Evolutionary conservation across 2,113 vertebrate species (phyloP).

Genomic region (Laterallus jamaicensis): DNA sequence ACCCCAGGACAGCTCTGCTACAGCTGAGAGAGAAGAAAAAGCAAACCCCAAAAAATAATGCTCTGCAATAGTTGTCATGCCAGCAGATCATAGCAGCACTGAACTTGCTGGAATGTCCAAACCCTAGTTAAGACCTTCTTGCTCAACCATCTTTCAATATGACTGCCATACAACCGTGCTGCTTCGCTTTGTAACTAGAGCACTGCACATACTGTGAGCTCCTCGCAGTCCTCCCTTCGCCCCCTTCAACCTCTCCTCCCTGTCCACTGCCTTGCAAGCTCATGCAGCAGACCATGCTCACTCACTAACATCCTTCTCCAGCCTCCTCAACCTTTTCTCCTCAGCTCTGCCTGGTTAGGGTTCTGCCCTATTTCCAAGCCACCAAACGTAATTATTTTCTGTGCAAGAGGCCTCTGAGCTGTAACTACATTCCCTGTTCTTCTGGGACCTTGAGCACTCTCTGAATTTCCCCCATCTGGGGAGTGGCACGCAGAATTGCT

Average conservation of each 20-base stretch:
- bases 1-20: neutral
- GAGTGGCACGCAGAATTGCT: slow-evolving; percentile 11
- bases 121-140: neutral
- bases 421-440: neutral
- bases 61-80: neutral
- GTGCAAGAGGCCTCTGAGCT: neutral
- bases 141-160: neutral
- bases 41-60: neutral
- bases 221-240: neutral
- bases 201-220: fast-evolving
- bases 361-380: neutral
- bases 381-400: neutral
- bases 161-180: fast-evolving
- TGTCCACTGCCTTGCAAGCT: fast-evolving
- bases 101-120: neutral
- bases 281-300: fast-evolving
- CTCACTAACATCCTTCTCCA: neutral
- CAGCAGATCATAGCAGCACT: neutral
- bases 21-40: neutral
- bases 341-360: neutral
- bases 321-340: neutral
- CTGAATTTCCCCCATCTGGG: neutral
- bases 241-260: neutral
- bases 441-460: neutral
- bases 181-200: neutral